Evolutionary conservation across 2,888 invertebrate species (phyloP).

Genomic region (Drepana falcataria): DNA sequence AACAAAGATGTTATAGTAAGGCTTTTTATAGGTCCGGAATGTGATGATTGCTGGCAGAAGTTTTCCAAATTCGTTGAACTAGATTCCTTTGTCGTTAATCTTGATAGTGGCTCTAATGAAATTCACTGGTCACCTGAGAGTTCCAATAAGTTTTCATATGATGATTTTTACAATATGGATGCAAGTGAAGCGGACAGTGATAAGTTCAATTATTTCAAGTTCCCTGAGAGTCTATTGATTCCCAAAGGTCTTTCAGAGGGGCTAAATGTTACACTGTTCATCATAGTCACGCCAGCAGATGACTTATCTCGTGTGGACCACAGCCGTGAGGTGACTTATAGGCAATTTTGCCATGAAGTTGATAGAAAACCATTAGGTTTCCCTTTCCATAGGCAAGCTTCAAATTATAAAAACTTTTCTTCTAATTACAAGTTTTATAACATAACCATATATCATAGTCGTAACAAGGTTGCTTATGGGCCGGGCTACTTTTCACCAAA

Average conservation of each 20-base stretch:
- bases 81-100: conserved; percentile 38
- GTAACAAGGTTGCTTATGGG: conserved; percentile 11
- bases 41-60: conserved; percentile 45
- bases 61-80: conserved; percentile 53
- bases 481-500: conserved; percentile 46
- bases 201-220: conserved; percentile 50
- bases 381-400: conserved; percentile 57
- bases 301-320: conserved; percentile 23
- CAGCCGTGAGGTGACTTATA: conserved; percentile 28
- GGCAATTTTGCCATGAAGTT: conserved; percentile 28
- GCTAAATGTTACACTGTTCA: conserved; percentile 56
- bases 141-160: conserved; percentile 41
- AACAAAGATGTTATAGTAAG: conserved; percentile 41
- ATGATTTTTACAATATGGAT: conserved; percentile 43
- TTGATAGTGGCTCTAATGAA: conserved; percentile 46
- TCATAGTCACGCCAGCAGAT: conserved; percentile 47
- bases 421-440: conserved; percentile 61
- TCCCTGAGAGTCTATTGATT: conserved; percentile 56
- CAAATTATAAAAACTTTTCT: conserved; percentile 27
- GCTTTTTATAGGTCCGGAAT: conserved; percentile 61
- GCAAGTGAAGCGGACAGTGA: conserved; percentile 20
- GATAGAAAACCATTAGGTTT: conserved; percentile 60
- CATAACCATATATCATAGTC: conserved; percentile 51
- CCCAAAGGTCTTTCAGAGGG: conserved; percentile 56
- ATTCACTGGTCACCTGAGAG: conserved; percentile 48